phyloP scores from a whole-genome alignment of 1,140 invertebrate genomes.

The Amyelois transitella region DNA sequence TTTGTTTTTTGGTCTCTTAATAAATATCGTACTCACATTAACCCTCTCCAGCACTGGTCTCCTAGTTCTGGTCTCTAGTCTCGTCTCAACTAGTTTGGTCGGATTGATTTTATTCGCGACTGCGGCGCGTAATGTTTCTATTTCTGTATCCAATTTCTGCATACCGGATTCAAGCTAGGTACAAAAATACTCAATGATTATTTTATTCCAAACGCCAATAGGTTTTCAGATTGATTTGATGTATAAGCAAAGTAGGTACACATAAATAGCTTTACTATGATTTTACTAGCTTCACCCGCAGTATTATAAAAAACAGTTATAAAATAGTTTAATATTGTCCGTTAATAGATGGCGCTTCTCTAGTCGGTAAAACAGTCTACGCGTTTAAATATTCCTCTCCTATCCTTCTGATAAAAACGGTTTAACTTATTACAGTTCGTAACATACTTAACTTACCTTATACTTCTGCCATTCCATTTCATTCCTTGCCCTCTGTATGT shows the following conservation, averaged over 20 bases:
- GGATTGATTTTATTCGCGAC: slow-evolving; percentile 82
- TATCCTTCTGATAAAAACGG: too few relatives aligned
- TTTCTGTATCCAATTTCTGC: slow-evolving; percentile 82
- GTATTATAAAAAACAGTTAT: too few relatives aligned
- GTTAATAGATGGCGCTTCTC: too few relatives aligned
- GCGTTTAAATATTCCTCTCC: too few relatives aligned
- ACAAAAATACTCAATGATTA: slow-evolving; percentile 7
- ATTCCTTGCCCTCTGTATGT: slow-evolving; percentile 87
- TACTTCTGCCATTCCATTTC: slow-evolving; percentile 92
- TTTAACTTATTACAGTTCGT: neutral
- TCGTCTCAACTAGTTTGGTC: slow-evolving; percentile 84
- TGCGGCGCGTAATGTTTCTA: slow-evolving; percentile 78
- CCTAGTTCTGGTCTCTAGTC: slow-evolving; percentile 82
- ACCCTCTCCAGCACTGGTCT: slow-evolving; percentile 66
- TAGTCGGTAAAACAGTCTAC: too few relatives aligned
- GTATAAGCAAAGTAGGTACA: too few relatives aligned
- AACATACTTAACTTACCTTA: slow-evolving; percentile 75
- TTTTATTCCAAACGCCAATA: too few relatives aligned
- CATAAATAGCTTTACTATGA: too few relatives aligned
- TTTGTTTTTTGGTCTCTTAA: neutral
- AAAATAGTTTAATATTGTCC: too few relatives aligned
- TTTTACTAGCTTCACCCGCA: too few relatives aligned
- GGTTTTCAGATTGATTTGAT: too few relatives aligned
- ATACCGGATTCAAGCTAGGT: slow-evolving; percentile 77
- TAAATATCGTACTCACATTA: neutral